These are phyloP conservation scores for Acomys russatus DNA, from an alignment of 2,797 vertebrate genomes.

Conservation along the genomic window DNA sequence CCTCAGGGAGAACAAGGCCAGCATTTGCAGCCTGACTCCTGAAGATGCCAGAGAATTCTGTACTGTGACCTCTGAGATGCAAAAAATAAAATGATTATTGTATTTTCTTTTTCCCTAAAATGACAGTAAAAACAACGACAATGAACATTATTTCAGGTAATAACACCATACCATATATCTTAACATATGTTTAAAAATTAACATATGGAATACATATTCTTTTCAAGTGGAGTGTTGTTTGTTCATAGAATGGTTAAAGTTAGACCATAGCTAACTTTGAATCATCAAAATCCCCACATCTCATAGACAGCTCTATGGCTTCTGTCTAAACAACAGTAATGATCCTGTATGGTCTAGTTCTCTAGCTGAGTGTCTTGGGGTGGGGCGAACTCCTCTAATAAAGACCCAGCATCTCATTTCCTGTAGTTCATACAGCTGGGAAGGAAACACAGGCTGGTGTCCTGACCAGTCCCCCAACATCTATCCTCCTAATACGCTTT, in stretches of 20 bases:
- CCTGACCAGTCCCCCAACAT: neutral
- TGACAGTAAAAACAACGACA: conserved; percentile 21
- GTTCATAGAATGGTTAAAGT: neutral
- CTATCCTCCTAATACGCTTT: neutral
- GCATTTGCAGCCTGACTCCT: neutral
- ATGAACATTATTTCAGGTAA: neutral
- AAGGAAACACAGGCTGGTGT: neutral
- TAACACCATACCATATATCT: neutral
- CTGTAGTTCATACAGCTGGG: neutral
- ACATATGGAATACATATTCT: neutral
- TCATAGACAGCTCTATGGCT: neutral
- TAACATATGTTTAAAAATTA: neutral
- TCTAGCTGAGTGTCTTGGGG: neutral
- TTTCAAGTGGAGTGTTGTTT: neutral
- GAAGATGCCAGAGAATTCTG: conserved; percentile 17
- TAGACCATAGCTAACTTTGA: neutral
- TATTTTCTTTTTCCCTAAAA: neutral
- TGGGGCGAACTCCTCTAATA: neutral
- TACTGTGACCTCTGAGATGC: neutral
- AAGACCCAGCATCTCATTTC: neutral
- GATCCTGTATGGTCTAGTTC: neutral
- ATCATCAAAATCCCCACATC: neutral
- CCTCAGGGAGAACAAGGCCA: neutral
- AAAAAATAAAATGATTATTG: neutral
- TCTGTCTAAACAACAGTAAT: neutral